These are phyloP conservation scores for Canis aureus DNA, from an alignment of 2,113 vertebrate genomes.

Conservation along the genomic window DNA sequence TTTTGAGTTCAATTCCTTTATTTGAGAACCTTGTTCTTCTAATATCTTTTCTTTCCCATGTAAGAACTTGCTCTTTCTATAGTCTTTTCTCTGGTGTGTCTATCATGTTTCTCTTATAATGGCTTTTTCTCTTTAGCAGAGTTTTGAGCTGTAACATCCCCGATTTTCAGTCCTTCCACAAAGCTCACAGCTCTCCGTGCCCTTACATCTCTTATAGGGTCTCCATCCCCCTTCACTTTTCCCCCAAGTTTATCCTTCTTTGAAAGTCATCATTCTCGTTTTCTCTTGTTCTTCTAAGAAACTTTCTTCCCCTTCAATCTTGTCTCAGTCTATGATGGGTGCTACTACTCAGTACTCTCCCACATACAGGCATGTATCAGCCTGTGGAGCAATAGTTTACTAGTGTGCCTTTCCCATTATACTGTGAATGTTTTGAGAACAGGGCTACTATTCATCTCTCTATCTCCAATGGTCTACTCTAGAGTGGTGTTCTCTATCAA, in stretches of 20 bases:
- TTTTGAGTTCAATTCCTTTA: neutral
- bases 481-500: neutral
- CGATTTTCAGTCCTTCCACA: neutral
- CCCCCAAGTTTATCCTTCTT: neutral
- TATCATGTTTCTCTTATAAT: neutral
- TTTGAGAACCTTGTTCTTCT: neutral
- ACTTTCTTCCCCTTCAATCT: accelerated
- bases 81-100: neutral
- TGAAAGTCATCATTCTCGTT: neutral
- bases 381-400: neutral
- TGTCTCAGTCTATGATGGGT: neutral
- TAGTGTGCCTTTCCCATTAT: neutral
- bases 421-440: neutral
- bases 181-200: neutral
- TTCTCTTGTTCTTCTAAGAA: neutral
- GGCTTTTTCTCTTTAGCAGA: neutral
- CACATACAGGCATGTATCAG: neutral
- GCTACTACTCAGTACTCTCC: neutral
- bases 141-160: neutral
- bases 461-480: neutral
- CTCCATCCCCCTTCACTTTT: neutral
- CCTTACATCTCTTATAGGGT: neutral
- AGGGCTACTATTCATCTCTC: neutral
- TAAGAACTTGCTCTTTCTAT: neutral
- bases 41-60: neutral